Conservation (phyloP, 2,888 invertebrate genomes). For the Amphipyra berbera region DNA sequence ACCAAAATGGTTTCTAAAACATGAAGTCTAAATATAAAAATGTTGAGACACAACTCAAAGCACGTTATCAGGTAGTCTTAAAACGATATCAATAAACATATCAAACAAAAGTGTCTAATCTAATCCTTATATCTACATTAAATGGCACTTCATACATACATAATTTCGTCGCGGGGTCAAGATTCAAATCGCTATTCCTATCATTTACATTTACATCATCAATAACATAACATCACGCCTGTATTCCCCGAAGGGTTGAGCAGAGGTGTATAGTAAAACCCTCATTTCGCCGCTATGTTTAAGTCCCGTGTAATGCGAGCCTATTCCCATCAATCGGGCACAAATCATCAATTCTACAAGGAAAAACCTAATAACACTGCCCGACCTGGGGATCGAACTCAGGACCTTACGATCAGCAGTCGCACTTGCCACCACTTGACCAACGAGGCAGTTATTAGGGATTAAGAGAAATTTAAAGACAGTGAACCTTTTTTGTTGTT, state of each 20-base stretch:
- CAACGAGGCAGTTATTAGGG: too few relatives aligned
- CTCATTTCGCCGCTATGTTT: too few relatives aligned
- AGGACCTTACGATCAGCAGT: neutral
- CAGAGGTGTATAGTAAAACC: too few relatives aligned
- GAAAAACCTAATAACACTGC: too few relatives aligned
- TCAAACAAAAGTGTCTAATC: constrained; percentile 25
- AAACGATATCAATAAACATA: constrained; percentile 25
- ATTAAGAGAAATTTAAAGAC: constrained; percentile 44
- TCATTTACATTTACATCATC: constrained; percentile 20
- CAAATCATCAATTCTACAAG: too few relatives aligned
- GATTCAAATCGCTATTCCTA: constrained; percentile 28
- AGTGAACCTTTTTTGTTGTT: constrained; percentile 10
- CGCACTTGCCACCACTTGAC: too few relatives aligned
- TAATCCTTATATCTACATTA: constrained; percentile 24
- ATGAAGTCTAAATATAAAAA: constrained; percentile 26
- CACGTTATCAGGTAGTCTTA: constrained; percentile 27
- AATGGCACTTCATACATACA: constrained; percentile 14
- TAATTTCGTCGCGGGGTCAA: constrained; percentile 26
- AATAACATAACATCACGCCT: too few relatives aligned
- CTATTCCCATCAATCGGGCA: too few relatives aligned
- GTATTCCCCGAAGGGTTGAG: too few relatives aligned
- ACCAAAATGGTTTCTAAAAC: constrained; percentile 21
- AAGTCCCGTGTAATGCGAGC: too few relatives aligned
- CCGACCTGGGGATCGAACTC: too few relatives aligned
- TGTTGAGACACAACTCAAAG: constrained; percentile 15